Evolutionary conservation across 2,113 vertebrate genomes (phyloP), one percentile per base, ranked within the genome.

Genomic region (Ophthalmolycus amberensis): DNA sequence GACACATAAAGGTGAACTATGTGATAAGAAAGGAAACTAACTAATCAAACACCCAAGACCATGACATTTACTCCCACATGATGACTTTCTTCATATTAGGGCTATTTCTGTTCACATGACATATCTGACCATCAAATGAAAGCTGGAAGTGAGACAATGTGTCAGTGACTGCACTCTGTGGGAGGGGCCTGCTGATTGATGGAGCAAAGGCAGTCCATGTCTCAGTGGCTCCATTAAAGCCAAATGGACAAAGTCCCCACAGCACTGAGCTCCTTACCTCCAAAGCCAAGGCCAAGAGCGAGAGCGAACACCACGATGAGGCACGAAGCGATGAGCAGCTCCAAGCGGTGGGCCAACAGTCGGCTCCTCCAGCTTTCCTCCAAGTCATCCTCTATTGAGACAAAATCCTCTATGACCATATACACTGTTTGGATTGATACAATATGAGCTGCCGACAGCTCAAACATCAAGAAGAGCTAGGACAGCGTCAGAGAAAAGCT

Each of bases 201-300:
- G n/a, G n/a, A 62, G 72, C 15, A 14, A 54, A 71, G 46, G 20
- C 18, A 44, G 14, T 18, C 16, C 25, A 60, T 46, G 62, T 56
- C 80, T 46, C 63, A 58, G 40, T 40, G 59, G n/a, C 40, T 52
- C 71, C 38, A 78, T 71, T 82, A 60, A 37, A 27, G 20, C 54
- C 22, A 32, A 66, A 34, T 16, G 8, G 54, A 73, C 54, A 42
- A 40, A 46, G 18, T 22, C 29, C 16, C 46, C 32, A 62, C 32
- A 27, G 32, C 2, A 18, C 11, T 9, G 59, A 58, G 73, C 32
- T 74, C 63, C 92, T 93, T 59, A 96, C 95, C 95, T 89, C 95
- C 95, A 3, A 95, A 85, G 6, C 95, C 94, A 9, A 96, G 79
- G 58, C 85, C 89, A 8, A 95, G 76, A 16, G 44, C 27, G 6